These are phyloP conservation scores for Metopolophium dirhodum DNA, from an alignment of 1,140 invertebrate species.

Conservation along the genomic window DNA sequence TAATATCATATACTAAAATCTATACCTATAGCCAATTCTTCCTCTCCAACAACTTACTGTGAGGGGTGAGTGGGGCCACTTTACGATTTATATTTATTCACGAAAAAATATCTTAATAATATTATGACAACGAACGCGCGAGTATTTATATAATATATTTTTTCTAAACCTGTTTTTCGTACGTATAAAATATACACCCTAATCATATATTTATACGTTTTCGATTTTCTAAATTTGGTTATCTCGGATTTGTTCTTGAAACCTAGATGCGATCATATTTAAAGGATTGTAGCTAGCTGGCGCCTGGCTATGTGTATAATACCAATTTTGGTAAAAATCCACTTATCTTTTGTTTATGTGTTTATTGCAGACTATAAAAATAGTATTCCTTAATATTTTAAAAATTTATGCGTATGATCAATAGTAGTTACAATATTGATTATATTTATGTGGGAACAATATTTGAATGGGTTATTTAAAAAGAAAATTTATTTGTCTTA, in stretches of 20 bases:
- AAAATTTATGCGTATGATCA: not conserved
- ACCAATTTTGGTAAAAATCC: not conserved
- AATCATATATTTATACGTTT: constrained; percentile 1
- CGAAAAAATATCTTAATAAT: not conserved
- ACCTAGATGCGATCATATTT: not conserved
- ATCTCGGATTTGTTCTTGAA: not conserved
- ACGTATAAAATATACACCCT: not conserved
- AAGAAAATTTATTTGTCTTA: not conserved
- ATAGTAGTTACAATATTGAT: not conserved
- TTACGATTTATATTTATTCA: not conserved
- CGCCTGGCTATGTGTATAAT: not conserved
- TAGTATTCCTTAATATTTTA: not conserved
- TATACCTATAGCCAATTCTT: not conserved
- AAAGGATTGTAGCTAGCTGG: not conserved
- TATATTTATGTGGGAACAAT: not conserved
- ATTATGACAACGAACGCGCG: not conserved
- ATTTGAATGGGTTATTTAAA: not conserved
- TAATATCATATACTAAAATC: not conserved
- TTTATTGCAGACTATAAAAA: not conserved
- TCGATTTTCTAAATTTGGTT: not conserved
- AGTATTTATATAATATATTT: not conserved
- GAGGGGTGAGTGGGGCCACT: not conserved
- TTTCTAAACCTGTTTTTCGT: not conserved
- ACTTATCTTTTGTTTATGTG: not conserved
- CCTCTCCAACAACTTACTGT: not conserved